A percentile compares a stretch with the other conserved stretches of the same genome.
Conservation (phyloP, 2,888 invertebrate genomes). For the Strigamia maritima region DNA sequence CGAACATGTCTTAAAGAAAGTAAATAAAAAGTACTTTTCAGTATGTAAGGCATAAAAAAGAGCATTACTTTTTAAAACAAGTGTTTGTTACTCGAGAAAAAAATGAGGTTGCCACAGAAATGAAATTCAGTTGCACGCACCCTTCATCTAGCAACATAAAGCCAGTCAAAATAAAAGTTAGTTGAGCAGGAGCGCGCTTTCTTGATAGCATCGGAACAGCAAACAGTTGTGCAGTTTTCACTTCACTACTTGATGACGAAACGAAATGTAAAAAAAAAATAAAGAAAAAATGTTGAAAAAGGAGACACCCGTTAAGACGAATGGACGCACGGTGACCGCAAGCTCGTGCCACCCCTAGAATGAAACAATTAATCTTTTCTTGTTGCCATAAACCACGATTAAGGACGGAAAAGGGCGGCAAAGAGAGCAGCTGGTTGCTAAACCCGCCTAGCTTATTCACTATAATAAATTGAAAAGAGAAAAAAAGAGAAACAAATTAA, state of each 20-base stretch:
- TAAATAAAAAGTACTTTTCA: too few species aligned
- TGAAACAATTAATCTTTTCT: conserved; percentile 9
- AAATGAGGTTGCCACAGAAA: not conserved
- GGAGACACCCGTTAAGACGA: not conserved
- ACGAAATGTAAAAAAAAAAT: not conserved
- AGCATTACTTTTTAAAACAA: too few species aligned
- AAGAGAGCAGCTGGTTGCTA: conserved; percentile 1
- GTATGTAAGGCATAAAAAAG: too few species aligned
- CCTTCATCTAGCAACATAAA: not conserved
- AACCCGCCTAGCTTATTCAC: not conserved
- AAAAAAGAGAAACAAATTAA: conserved; percentile 10
- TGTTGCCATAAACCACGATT: conserved; percentile 15
- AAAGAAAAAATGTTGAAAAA: not conserved
- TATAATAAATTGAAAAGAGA: conserved; percentile 5
- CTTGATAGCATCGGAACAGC: not conserved
- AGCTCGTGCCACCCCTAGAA: conserved; percentile 7
- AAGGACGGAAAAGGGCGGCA: not conserved
- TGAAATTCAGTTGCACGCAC: not conserved
- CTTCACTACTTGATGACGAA: not conserved
- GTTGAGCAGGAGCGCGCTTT: not conserved
- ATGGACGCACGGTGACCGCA: not conserved
- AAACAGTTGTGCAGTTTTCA: not conserved
- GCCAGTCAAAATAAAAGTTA: not conserved
- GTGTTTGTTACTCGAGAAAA: not conserved
- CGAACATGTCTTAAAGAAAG: too few species aligned